Percentiles rank a stretch among this genome's conserved stretches.
These are phyloP conservation scores for Caenorhabditis latens DNA, from an alignment of 1,140 invertebrate genomes.

Conservation along the genomic window DNA sequence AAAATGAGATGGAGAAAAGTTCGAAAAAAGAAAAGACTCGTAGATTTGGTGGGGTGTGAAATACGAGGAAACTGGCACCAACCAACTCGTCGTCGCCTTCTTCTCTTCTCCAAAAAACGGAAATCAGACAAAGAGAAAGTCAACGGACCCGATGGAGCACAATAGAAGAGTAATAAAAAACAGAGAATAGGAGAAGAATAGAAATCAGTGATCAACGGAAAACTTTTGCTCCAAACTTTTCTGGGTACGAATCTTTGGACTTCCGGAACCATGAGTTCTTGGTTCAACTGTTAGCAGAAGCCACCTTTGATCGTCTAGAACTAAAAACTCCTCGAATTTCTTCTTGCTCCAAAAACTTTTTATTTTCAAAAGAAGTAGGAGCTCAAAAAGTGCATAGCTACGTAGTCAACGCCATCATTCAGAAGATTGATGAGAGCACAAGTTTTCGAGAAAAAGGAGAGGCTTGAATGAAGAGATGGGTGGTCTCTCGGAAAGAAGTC, in stretches of 20 bases:
- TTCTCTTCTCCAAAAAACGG: constrained; percentile 20
- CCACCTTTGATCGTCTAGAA: no score
- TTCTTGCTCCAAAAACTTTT: no score
- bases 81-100: neutral
- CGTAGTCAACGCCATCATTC: neutral
- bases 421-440: constrained; percentile 2
- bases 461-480: no score
- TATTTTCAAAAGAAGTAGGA: neutral
- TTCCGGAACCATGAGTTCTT: no score
- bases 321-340: no score
- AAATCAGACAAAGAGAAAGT: constrained; percentile 37
- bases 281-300: no score
- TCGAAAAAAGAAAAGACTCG: neutral
- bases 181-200: neutral
- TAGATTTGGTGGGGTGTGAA: constrained; percentile 51
- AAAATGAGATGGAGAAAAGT: neutral
- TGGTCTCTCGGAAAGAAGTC: no score
- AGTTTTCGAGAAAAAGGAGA: no score
- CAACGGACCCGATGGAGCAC: neutral
- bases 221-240: no score
- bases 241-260: no score
- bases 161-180: constrained; percentile 45
- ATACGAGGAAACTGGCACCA: constrained; percentile 55
- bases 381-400: constrained; percentile 3
- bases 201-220: constrained; percentile 6